Base-by-base conservation (phyloP, 2,888 invertebrate genomes). In the Cerceris ruficornis region DNA sequence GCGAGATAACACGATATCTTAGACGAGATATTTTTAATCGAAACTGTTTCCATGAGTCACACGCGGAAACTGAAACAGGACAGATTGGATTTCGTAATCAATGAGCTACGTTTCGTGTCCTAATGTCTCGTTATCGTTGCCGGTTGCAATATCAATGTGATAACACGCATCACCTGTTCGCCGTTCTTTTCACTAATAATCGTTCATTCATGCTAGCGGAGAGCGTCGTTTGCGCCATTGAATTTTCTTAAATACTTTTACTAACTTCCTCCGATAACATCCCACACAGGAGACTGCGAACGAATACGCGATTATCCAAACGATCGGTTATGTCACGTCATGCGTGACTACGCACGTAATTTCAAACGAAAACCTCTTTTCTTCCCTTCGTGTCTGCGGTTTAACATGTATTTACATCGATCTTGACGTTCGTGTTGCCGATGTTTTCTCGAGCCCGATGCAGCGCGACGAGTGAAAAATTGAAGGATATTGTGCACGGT, bases 101-200 rank as follows among this genome's bases (percentile, higher is more conserved):
- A 69, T 46, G 42, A 49, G 58, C 17, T 7, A 43, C 41, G 41
- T n/a, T 9, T 50, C 42, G 11, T 13, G 50, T 42, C 55, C 14
- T 42, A 66, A 66, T 71, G 28, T 71, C 66, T 66, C 14, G 52
- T 66, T 71, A 59, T 59, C 66, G 28, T 15, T 49, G 5, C 13
- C 5, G 50, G 14, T 41, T 49, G 66, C 52, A 43, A 43, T 66
- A 41, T 43, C 42, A 9, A 41, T 7, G 15, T 65, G 64, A 62
- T 69, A 69, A 46, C 13, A 17, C n/a, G n/a, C 55, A 17, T 9
- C 55, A 7, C 17, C 13, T 57, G 55, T 57, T 7, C 39, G 2
- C 6, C 55, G 9, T 57, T 57, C 7, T 0, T 15, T 15, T 13
- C 55, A 28, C 28, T 28, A 13, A 57, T 57, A 13, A 50, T n/a